Conservation (phyloP, 2,888 invertebrate species). For the Cantharis rufa region DNA sequence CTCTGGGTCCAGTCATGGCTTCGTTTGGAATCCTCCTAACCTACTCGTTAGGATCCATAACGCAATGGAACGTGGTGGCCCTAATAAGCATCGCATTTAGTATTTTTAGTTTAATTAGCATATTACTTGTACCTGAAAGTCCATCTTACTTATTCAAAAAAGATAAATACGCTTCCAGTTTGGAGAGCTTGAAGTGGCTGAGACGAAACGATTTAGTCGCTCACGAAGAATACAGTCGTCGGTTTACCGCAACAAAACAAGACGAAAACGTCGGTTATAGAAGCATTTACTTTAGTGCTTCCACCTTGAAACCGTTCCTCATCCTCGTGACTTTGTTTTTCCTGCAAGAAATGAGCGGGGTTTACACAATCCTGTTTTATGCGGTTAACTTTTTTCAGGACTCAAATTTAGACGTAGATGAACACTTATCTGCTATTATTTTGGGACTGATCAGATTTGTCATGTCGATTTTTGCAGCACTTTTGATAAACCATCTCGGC, state of each 20-base stretch:
- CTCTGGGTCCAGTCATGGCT: conserved; percentile 71
- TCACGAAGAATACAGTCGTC: conserved; percentile 67
- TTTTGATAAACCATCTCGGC: conserved; percentile 67
- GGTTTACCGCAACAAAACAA: conserved; percentile 52
- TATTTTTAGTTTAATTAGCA: conserved; percentile 61
- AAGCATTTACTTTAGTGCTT: conserved; percentile 55
- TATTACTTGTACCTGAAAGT: conserved; percentile 70
- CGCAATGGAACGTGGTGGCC: conserved; percentile 70
- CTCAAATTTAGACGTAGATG: conserved; percentile 66
- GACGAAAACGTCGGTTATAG: conserved; percentile 39
- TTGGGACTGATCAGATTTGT: conserved; percentile 69
- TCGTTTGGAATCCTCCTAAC: conserved; percentile 74
- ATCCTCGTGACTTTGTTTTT: conserved; percentile 70
- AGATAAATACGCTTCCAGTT: conserved; percentile 64
- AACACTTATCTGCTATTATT: conserved; percentile 70
- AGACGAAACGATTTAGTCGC: conserved; percentile 66
- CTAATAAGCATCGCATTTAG: conserved; percentile 66
- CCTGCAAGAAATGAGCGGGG: conserved; percentile 73
- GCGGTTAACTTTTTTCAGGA: conserved; percentile 73
- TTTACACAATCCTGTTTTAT: conserved; percentile 74
- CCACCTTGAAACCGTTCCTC: conserved; percentile 69
- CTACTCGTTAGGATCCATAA: conserved; percentile 68
- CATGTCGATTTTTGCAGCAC: conserved; percentile 70
- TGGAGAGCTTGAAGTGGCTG: conserved; percentile 67
- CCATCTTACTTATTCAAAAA: conserved; percentile 69